These are phyloP conservation scores for Conops quadrifasciatus DNA, from an alignment of 2,888 invertebrate genomes.

Conservation along the genomic window DNA sequence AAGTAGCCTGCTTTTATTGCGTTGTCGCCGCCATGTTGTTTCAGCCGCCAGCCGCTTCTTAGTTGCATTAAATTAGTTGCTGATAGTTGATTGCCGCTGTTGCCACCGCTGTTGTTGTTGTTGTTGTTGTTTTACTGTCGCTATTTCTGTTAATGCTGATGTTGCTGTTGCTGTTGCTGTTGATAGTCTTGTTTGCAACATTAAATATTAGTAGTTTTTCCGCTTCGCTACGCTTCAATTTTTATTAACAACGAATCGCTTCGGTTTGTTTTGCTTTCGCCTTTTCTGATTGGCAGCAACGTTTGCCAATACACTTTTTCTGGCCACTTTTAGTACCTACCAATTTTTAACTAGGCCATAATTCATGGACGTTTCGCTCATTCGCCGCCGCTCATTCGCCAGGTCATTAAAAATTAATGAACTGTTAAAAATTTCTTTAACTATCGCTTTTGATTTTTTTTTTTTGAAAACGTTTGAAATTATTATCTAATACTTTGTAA, in stretches of 20 bases:
- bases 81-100: not conserved
- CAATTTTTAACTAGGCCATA: conserved; percentile 12
- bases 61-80: not conserved
- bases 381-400: not conserved
- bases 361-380: conserved; percentile 7
- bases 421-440: conserved; percentile 17
- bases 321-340: not conserved
- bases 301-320: too few relatives aligned
- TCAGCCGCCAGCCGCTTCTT: not conserved
- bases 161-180: conserved; percentile 4
- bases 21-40: conserved; percentile 21
- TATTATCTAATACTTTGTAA: not conserved
- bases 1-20: not conserved
- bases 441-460: not conserved
- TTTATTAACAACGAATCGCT: not conserved
- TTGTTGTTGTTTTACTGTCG: conserved; percentile 7
- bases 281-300: not conserved
- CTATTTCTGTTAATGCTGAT: conserved; percentile 9
- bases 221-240: not conserved
- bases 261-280: conserved; percentile 3
- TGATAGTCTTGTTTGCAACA: not conserved
- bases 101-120: conserved; percentile 10
- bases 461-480: not conserved
- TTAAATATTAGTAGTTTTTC: not conserved
- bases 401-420: conserved; percentile 26